A percentile compares a stretch with the other conserved stretches of the same genome.
Evolutionary conservation across 2,888 invertebrate genomes (phyloP).

Genomic region (Drosophila dives): DNA sequence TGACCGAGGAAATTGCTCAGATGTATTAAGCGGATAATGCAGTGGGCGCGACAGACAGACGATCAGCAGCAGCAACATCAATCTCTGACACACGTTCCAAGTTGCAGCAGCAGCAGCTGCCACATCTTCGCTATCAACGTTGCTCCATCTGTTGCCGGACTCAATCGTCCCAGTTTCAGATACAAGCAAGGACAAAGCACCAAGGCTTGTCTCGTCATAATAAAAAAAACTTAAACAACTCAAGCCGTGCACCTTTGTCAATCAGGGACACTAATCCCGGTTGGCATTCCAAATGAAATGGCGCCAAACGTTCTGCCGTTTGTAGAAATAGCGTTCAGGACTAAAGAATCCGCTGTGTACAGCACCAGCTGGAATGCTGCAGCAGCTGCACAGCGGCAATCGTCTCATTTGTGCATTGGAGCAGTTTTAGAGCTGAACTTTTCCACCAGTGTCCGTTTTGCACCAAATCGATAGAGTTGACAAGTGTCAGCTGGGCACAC

Average conservation of each 20-base stretch:
- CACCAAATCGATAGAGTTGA: constrained; percentile 51
- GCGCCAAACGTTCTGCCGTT: constrained; percentile 64
- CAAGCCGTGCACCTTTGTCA: not conserved
- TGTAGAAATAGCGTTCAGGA: constrained; percentile 53
- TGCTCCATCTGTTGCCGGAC: not conserved
- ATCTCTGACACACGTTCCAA: not conserved
- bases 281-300: constrained; percentile 79
- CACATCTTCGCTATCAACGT: not conserved
- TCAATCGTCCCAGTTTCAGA: constrained; percentile 21
- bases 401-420: constrained; percentile 30
- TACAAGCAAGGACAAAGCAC: not conserved
- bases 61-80: constrained; percentile 72
- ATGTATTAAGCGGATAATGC: constrained; percentile 88
- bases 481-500: constrained; percentile 85
- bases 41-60: constrained; percentile 87
- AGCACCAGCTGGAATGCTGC: constrained; percentile 51
- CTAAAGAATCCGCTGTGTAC: constrained; percentile 68
- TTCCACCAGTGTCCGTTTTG: constrained; percentile 81
- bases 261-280: constrained; percentile 66
- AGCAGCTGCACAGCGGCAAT: constrained; percentile 58
- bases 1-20: constrained; percentile 88
- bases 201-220: constrained; percentile 5
- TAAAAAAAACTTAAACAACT: not conserved
- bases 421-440: too few species aligned
- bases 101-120: constrained; percentile 21